These are phyloP conservation scores for Enhydra lutris DNA, from an alignment of 2,113 vertebrate genomes.

Conservation along the genomic window DNA sequence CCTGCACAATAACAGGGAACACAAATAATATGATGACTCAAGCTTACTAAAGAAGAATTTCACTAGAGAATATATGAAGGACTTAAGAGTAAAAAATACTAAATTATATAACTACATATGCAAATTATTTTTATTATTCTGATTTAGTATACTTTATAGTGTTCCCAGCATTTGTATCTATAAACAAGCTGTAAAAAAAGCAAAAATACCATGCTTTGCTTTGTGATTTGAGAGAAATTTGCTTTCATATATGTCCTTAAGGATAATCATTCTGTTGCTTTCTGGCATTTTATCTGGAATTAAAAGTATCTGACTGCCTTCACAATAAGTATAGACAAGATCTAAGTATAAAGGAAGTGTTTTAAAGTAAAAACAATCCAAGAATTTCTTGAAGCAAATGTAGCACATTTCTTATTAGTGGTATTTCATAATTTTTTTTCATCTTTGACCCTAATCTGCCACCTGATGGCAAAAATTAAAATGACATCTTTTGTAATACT, in stretches of 20 bases:
- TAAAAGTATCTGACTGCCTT: background rate
- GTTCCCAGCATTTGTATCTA: background rate
- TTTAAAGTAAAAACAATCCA: constrained; percentile 35
- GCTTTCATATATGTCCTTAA: background rate
- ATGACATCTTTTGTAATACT: constrained; percentile 55
- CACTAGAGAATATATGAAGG: background rate
- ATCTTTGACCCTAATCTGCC: constrained; percentile 75
- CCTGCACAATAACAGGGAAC: background rate
- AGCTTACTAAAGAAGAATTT: constrained; percentile 28
- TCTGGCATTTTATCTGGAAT: constrained; percentile 12
- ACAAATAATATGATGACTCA: background rate
- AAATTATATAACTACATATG: background rate
- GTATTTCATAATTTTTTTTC: background rate
- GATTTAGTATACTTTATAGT: background rate
- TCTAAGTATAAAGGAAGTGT: constrained; percentile 2
- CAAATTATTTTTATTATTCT: constrained; percentile 36
- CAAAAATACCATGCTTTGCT: constrained; percentile 8
- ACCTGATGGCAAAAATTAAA: constrained; percentile 77
- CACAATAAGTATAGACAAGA: background rate
- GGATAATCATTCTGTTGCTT: background rate
- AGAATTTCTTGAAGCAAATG: constrained; percentile 32
- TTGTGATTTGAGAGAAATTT: constrained; percentile 26
- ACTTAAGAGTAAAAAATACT: background rate
- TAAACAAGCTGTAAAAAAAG: background rate
- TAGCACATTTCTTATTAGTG: background rate